Evolutionary conservation across 2,797 vertebrate genomes (phyloP).

Genomic region (Xiphophorus birchmanni): DNA sequence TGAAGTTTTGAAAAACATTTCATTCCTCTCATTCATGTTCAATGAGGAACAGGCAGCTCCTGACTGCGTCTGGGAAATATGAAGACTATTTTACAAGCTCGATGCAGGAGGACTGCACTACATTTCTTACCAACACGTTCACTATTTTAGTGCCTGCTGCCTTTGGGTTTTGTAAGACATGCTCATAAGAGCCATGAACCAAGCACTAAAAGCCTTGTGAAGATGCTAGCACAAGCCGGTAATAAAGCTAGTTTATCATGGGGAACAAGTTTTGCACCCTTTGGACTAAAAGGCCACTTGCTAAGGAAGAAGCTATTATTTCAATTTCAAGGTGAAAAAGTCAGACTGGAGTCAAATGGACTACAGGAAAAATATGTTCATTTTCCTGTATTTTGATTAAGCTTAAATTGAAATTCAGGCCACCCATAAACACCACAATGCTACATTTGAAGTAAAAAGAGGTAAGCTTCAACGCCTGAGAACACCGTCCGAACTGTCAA

Average conservation of each 20-base stretch:
- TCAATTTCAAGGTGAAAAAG: neutral
- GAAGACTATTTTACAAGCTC: too few relatives aligned
- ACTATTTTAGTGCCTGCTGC: too few relatives aligned
- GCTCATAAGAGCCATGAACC: neutral
- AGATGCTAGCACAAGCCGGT: neutral
- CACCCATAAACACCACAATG: neutral
- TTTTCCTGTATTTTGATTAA: neutral
- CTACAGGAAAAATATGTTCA: neutral
- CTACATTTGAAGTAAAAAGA: neutral
- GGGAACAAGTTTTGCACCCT: neutral
- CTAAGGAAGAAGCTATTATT: neutral
- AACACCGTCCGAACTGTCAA: neutral
- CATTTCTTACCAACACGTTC: too few relatives aligned
- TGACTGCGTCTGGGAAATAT: too few relatives aligned
- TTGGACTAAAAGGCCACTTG: neutral
- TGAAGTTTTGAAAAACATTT: too few relatives aligned
- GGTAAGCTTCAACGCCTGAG: neutral
- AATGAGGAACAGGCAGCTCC: too few relatives aligned
- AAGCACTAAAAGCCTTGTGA: neutral
- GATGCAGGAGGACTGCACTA: too few relatives aligned
- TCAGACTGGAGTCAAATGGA: neutral
- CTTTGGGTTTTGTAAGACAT: neutral
- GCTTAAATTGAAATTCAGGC: neutral
- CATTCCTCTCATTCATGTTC: too few relatives aligned
- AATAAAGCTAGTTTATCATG: neutral